Evolutionary conservation across 2,888 invertebrate genomes (phyloP), one percentile per base, ranked within the genome.

Genomic region (Trimorus sp.): DNA sequence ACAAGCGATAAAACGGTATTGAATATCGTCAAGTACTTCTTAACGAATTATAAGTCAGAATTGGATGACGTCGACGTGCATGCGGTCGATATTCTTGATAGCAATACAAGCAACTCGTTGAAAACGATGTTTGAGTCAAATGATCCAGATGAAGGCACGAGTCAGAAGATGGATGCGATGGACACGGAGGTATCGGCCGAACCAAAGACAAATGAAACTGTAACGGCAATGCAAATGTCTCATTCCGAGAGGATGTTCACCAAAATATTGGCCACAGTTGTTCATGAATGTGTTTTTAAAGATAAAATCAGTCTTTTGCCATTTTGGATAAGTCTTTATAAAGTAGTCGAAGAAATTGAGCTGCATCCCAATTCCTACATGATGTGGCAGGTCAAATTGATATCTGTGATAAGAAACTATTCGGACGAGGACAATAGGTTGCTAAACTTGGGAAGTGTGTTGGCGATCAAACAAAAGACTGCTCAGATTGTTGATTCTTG

Each of bases 271-370:
- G 89, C 89, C 12, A 90, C 89, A 56, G 93, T 96, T 16, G 95
- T 96, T 7, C 96, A 96, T 87, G 96, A 97, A 89, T 97, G 97
- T 69, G 95, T 97, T 0, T 94, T 96, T 1, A 95, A 95, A 87
- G 97, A 97, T 90, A 96, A 96, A 87, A 92, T 97, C 86, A 95
- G 95, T 88, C 94, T 96, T 15, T 90, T 97, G 84, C 95, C 96
- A 0, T 93, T 95, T 62, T 96, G 96, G 93, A 93, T 96, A 3
- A 94, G 94, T 83, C 87, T 89, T 83, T 88, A 90, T 81, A 93
- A 95, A 93, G 94, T 94, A 83, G 90, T 95, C 83, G 93, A 93
- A 85, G 91, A 92, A 65, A 92, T 95, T 88, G 92, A 92, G 70
- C 91, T 91, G 0, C 91, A 93, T 14, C 94, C 95, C 0, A 93